phyloP scores from a whole-genome alignment of 1,140 invertebrate genomes.

The Lasaia peninsularis region DNA sequence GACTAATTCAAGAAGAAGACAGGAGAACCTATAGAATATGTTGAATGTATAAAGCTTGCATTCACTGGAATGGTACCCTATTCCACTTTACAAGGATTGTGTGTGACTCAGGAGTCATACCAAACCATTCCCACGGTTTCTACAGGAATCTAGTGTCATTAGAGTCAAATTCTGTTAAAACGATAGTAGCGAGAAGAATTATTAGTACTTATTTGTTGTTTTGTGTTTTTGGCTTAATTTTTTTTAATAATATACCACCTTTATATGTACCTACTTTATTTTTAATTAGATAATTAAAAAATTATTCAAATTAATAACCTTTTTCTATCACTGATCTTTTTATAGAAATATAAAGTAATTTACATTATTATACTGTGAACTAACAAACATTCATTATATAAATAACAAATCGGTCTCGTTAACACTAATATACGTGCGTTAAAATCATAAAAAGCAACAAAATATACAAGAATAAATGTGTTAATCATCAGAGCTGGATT shows the following conservation, averaged over 20 bases:
- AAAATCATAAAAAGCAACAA: slow-evolving; percentile 8
- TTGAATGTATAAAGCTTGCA: neutral
- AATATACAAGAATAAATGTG: too few relatives aligned
- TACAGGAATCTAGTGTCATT: too few relatives aligned
- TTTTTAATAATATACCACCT: neutral
- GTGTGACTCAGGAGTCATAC: too few relatives aligned
- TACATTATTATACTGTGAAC: neutral
- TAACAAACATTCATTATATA: neutral
- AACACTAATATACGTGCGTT: neutral
- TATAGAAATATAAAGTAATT: neutral
- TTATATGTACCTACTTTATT: neutral
- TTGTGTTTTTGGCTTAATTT: neutral
- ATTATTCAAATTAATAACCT: too few relatives aligned
- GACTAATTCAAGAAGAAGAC: too few relatives aligned
- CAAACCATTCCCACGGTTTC: too few relatives aligned
- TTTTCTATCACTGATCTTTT: neutral
- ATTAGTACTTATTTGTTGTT: neutral
- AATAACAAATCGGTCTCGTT: too few relatives aligned
- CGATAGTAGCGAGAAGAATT: neutral
- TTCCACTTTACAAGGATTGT: too few relatives aligned
- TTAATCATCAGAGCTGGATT: too few relatives aligned
- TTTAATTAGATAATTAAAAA: neutral
- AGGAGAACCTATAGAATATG: neutral
- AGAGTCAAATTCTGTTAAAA: neutral
- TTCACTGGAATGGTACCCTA: neutral